phyloP scores from a whole-genome alignment of 2,797 vertebrate genomes.

The Danio jaintianensis region DNA sequence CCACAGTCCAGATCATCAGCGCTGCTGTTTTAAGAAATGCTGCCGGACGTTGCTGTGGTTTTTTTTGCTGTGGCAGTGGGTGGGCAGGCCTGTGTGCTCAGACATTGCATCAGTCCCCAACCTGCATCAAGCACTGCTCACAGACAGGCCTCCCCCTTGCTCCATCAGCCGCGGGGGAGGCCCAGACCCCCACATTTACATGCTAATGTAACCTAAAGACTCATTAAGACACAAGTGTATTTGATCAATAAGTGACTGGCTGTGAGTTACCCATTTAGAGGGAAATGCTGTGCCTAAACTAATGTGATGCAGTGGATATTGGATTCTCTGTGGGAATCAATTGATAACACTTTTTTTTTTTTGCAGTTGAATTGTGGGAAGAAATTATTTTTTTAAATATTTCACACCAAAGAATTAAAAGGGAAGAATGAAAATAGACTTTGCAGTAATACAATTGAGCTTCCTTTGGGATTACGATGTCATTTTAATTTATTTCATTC shows the following conservation, averaged over 20 bases:
- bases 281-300: conserved; percentile 35
- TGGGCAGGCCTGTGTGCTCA: conserved; percentile 36
- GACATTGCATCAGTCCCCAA: conserved; percentile 46
- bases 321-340: not conserved
- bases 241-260: conserved; percentile 61
- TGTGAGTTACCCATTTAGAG: conserved; percentile 54
- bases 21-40: not conserved
- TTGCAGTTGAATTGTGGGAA: not conserved
- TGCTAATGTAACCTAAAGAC: conserved; percentile 58
- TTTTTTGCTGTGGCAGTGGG: not conserved
- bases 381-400: not conserved
- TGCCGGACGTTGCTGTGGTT: not conserved
- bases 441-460: too few species aligned
- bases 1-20: not conserved
- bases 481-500: too few species aligned
- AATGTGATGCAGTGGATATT: not conserved
- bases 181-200: conserved; percentile 45
- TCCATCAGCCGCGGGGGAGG: conserved; percentile 28
- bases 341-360: not conserved
- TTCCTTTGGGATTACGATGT: too few species aligned
- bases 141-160: conserved; percentile 23
- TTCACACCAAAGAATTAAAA: not conserved
- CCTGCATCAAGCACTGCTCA: conserved; percentile 46
- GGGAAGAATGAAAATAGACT: not conserved
- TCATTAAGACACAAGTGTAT: conserved; percentile 59